Conservation (phyloP, 2,888 invertebrate genomes). For the Ochropleura leucogaster region DNA sequence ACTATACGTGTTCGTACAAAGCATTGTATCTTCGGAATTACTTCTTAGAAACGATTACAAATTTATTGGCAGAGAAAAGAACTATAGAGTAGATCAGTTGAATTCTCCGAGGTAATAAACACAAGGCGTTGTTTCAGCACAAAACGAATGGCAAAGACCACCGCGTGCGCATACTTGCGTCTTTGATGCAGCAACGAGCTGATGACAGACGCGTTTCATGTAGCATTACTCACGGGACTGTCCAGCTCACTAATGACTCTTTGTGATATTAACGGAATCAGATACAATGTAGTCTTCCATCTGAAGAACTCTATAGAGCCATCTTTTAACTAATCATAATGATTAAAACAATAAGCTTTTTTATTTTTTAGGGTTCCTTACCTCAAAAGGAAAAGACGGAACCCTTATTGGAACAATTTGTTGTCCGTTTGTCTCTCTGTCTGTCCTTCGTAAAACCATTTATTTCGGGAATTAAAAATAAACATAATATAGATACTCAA, state of each 20-base stretch:
- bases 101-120: conserved; percentile 58
- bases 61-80: conserved; percentile 50
- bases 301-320: background rate
- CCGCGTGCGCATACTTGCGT: conserved; percentile 58
- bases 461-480: too few relatives aligned
- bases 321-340: background rate
- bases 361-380: too few relatives aligned
- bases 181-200: conserved; percentile 65
- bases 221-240: conserved; percentile 53
- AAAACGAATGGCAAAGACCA: conserved; percentile 63
- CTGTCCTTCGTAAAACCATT: too few relatives aligned
- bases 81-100: conserved; percentile 30
- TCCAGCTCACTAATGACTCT: conserved; percentile 54
- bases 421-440: too few relatives aligned
- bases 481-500: too few relatives aligned
- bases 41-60: conserved; percentile 45
- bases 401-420: too few relatives aligned
- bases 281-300: conserved; percentile 20
- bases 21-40: conserved; percentile 13
- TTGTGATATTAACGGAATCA: conserved; percentile 58
- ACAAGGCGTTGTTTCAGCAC: conserved; percentile 54
- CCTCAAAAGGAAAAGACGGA: too few relatives aligned
- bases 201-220: conserved; percentile 66
- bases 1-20: conserved; percentile 12
- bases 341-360: background rate